Base-by-base conservation (phyloP, 1,140 invertebrate species). In the Telenomus remus region DNA sequence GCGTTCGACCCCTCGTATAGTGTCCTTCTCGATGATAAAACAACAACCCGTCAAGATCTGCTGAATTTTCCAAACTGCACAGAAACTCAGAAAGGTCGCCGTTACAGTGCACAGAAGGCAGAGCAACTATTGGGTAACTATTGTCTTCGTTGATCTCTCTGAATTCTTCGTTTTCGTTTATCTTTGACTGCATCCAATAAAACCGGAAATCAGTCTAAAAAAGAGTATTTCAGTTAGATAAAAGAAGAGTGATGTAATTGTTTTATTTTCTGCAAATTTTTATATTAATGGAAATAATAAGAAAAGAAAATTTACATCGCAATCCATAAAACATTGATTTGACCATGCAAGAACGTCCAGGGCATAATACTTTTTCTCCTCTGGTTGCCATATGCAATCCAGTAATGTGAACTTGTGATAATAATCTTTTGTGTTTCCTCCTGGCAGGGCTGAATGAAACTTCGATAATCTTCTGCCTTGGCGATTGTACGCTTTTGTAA, bases 291-390 rank as follows among this genome's bases (percentile, higher is more conserved):
- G n/a, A 39, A 39, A 39, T 39, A 6, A 11, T 53, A 61, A 19
- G 44, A 46, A 68, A 33, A 47, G 53, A 55, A 57, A 33, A 11
- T 44, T 90, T 90, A 95, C 94, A 83, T 97, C 95, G 88, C 93
- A 95, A 78, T 96, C 91, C 59, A 91, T 89, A 55, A 96, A 89
- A 11, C 92, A 89, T 71, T 93, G 91, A 71, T 91, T 91, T 71
- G 93, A 95, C 95, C 95, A 98, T 43, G 91, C 91, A 42, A 98
- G 87, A 4, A 96, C 88, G 85, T 98, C 96, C 47, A 97, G 83
- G 1, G 96, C 89, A 85, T 93, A 96, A 82, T 93, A 93, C 0
- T 88, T 91, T 59, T 92, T 91, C 35, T 85, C 81, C 0, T 87
- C 71, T 71, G 91, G 90, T 77, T 90, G 86, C 85, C 92, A 96